Conservation (phyloP, 2,113 vertebrate species). For the Butorides virescens region DNA sequence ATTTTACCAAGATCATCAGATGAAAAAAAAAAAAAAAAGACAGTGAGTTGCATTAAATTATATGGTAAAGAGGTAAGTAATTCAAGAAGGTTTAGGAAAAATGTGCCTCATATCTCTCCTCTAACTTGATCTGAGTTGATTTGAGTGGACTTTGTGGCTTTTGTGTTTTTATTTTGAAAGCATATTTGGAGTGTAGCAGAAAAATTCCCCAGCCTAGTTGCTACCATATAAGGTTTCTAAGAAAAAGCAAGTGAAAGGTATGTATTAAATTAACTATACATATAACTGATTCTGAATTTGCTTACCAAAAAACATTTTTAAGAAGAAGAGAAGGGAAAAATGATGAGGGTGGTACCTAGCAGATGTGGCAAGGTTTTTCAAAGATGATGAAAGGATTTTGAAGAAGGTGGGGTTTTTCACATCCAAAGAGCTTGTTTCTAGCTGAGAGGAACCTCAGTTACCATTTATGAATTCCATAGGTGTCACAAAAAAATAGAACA, state of each 20-base stretch:
- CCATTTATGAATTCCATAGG: not conserved
- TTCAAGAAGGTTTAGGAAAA: not conserved
- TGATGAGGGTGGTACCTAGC: fast-evolving
- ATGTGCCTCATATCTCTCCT: not conserved
- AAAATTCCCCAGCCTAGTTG: not conserved
- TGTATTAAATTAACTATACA: not conserved
- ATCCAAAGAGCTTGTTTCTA: not conserved
- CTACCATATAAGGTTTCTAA: fast-evolving
- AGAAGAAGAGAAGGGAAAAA: not conserved
- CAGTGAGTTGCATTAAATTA: not conserved
- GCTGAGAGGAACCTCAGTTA: not conserved
- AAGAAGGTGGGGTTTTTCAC: not conserved
- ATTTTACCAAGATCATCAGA: not conserved
- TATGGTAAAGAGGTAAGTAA: not conserved
- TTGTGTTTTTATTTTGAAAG: not conserved
- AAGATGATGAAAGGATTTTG: not conserved
- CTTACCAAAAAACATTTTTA: not conserved
- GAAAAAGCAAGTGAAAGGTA: not conserved
- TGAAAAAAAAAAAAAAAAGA: not conserved
- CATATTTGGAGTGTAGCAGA: not conserved
- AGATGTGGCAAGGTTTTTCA: not conserved
- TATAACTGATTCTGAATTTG: not conserved
- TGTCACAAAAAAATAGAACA: not conserved
- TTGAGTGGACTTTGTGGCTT: not conserved
- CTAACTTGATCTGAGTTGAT: not conserved